Conservation (phyloP, 1,140 invertebrate species). For the Schmidtea mediterranea region DNA sequence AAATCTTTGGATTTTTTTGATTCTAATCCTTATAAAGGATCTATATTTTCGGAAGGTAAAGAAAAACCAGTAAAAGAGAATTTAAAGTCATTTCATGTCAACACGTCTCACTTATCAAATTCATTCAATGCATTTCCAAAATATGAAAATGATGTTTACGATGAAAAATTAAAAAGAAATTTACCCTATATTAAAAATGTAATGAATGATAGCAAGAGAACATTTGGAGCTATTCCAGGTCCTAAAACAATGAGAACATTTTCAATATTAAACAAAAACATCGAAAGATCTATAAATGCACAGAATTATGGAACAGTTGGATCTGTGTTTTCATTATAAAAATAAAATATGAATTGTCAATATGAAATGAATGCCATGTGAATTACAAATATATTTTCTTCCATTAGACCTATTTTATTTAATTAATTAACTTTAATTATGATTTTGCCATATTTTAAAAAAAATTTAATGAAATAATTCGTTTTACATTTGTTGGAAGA, state of each 20-base stretch:
- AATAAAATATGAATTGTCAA: too few species aligned
- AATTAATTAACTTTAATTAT: too few species aligned
- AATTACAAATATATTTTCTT: too few species aligned
- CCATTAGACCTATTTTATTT: too few species aligned
- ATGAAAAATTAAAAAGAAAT: not conserved
- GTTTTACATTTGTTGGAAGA: too few species aligned
- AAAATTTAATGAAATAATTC: too few species aligned
- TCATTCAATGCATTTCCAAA: slow-evolving; percentile 25
- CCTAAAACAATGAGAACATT: slow-evolving; percentile 19
- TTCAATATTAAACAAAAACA: slow-evolving; percentile 23
- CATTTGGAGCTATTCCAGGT: slow-evolving; percentile 20
- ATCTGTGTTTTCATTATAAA: too few species aligned
- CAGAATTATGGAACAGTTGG: not conserved
- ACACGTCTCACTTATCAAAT: slow-evolving; percentile 17
- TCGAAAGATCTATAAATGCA: slow-evolving; percentile 13
- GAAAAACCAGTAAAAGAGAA: slow-evolving; percentile 13
- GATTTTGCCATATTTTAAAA: too few species aligned
- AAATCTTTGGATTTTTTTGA: slow-evolving; percentile 21
- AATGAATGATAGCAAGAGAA: not conserved
- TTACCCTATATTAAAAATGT: not conserved
- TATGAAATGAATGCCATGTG: too few species aligned
- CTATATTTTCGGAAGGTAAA: slow-evolving; percentile 10
- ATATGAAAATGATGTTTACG: slow-evolving; percentile 14
- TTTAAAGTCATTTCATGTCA: slow-evolving; percentile 22
- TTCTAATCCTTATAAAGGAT: slow-evolving; percentile 19